Base-by-base conservation (phyloP, 2,797 vertebrate genomes). In the Lemur catta region DNA sequence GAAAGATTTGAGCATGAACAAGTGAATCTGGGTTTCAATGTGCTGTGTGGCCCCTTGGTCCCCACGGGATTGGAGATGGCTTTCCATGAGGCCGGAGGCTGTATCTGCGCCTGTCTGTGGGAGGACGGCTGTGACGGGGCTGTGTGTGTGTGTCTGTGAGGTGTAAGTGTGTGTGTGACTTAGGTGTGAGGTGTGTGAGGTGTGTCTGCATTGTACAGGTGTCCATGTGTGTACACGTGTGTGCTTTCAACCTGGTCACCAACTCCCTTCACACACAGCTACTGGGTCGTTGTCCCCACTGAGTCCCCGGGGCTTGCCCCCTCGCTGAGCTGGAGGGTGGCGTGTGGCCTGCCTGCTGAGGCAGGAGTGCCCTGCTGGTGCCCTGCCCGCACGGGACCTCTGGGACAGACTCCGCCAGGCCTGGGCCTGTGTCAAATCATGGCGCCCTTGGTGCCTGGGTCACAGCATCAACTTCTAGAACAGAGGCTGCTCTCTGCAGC, bases 301-400 rank as follows among this genome's bases (percentile, higher is more conserved):
- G 22, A 4, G 9, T 46, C 12, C 41, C 35, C 28, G 7, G 4
- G 7, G 33, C 1, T 55, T 52, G 6, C 10, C 3, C 20, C 4
- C 50, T 5, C 1, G 2, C 30, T 22, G 69, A 79, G 17, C 71
- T 0, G 48, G 7, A 24, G 86, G 78, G 4, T 3, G 5, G 33
- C 1, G 2, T 1, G 24, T 24, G 8, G 0, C 57, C 59, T 13
- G 24, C 15, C 8, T 13, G 24, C 14, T 0, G 0, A 10, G 43
- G 48, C 20, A 0, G 28, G 33, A 35, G 50, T 3, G 46, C 20
- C 1, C 84, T 13, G 4, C 65, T 9, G 13, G 17, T 7, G 2
- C 14, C 28, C 52, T 0, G 3, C 50, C 67, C n/a, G 24, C 20
- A 2, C 59, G 2, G 0, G 22, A 24, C 12, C 74, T 46, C 91